These are phyloP conservation scores for Paelopatides confundens DNA, from an alignment of 53 echinoderm and acorn worm genomes.

Conservation along the genomic window DNA sequence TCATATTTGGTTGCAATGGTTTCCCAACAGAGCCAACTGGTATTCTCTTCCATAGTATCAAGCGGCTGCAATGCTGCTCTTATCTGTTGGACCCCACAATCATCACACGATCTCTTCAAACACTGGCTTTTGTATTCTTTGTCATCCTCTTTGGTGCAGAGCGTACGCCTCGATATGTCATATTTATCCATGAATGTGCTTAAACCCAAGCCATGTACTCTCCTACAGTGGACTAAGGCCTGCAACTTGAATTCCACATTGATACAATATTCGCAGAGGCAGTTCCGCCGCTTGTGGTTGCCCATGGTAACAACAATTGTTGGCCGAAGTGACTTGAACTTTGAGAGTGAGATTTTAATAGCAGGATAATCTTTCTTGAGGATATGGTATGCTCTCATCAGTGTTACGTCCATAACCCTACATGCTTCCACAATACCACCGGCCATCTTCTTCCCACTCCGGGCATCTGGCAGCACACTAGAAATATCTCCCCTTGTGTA, in stretches of 20 bases:
- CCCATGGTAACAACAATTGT: constrained; percentile 32
- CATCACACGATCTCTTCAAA: too few species aligned
- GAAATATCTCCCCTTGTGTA: constrained; percentile 46
- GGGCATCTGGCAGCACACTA: constrained; percentile 54
- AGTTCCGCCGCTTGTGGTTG: constrained; percentile 45
- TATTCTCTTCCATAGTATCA: not conserved
- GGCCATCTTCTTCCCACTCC: constrained; percentile 42
- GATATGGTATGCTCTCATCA: constrained; percentile 41
- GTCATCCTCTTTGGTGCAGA: constrained; percentile 5
- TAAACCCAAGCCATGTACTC: not conserved
- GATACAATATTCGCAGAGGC: constrained; percentile 56
- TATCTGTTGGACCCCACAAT: too few species aligned
- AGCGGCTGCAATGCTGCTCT: not conserved
- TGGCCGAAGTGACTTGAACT: constrained; percentile 37
- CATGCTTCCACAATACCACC: not conserved
- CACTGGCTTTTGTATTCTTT: constrained; percentile 44
- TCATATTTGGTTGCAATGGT: too few species aligned
- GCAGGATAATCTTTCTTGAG: too few species aligned
- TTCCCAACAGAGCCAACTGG: too few species aligned
- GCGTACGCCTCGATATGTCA: constrained; percentile 10
- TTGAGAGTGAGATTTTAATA: constrained; percentile 15
- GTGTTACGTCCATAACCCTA: constrained; percentile 42
- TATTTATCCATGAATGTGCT: constrained; percentile 1
- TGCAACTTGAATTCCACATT: constrained; percentile 46
- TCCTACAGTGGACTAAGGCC: constrained; percentile 1